phyloP scores from a whole-genome alignment of 2,113 vertebrate genomes.

The Anoplopoma fimbria region DNA sequence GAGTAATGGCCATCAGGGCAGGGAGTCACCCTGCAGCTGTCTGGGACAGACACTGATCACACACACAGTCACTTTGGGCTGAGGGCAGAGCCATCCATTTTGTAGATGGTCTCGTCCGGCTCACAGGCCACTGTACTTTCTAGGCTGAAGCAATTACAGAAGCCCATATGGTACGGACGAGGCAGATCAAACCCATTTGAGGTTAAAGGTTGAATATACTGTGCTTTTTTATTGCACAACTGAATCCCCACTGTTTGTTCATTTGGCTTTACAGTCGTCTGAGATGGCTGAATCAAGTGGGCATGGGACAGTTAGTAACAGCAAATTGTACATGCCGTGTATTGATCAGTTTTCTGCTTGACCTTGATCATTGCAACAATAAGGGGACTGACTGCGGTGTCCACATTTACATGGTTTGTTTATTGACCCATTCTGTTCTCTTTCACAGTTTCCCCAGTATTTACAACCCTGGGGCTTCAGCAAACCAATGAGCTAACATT shows the following conservation, averaged over 20 bases:
- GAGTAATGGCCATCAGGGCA: conserved; percentile 78
- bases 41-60: conserved; percentile 77
- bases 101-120: conserved; percentile 47
- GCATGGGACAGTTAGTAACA: conserved; percentile 30
- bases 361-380: conserved; percentile 48
- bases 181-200: conserved; percentile 1
- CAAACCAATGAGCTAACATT: conserved; percentile 28
- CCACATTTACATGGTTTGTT: conserved; percentile 47
- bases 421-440: conserved; percentile 44
- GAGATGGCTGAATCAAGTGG: not conserved
- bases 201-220: conserved; percentile 26
- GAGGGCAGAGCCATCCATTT: conserved; percentile 72
- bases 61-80: conserved; percentile 75
- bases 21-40: conserved; percentile 79
- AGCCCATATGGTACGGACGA: conserved; percentile 34
- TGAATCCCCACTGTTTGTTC: not conserved
- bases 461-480: conserved; percentile 23
- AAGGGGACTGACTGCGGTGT: not conserved
- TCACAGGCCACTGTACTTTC: conserved; percentile 51
- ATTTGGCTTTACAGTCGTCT: not conserved
- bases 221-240: conserved; percentile 21
- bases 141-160: conserved; percentile 48
- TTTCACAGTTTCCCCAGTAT: conserved; percentile 45
- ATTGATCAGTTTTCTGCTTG: conserved; percentile 48
- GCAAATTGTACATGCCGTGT: conserved; percentile 23